Conservation (phyloP, 2,797 vertebrate species). For the Knipowitschia caucasica region DNA sequence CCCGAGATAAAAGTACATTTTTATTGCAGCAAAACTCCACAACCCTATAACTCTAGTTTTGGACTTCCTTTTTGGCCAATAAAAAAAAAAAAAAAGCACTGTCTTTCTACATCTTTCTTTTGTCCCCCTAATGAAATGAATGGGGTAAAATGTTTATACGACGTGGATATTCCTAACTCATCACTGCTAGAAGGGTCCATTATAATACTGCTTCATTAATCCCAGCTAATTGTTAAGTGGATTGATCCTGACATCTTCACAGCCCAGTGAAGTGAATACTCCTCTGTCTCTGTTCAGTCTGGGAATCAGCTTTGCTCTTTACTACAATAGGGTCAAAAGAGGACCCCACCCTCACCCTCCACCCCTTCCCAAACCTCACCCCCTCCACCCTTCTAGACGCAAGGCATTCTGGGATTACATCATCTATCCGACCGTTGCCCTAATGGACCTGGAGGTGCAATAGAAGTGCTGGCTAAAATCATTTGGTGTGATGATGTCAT, state of each 20-base stretch:
- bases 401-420: conserved; percentile 63
- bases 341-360: neutral
- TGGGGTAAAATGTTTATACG: too few relatives aligned
- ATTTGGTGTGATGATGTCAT: neutral
- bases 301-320: conserved; percentile 58
- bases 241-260: conserved; percentile 40
- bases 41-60: too few relatives aligned
- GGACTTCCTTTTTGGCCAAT: too few relatives aligned
- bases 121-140: too few relatives aligned
- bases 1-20: too few relatives aligned
- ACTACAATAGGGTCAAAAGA: conserved; percentile 47
- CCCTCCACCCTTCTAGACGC: conserved; percentile 14
- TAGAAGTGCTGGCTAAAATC: neutral
- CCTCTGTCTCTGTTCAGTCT: conserved; percentile 20
- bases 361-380: neutral
- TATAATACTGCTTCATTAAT: too few relatives aligned
- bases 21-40: too few relatives aligned
- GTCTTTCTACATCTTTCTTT: too few relatives aligned
- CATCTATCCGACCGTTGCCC: conserved; percentile 41
- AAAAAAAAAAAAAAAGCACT: too few relatives aligned
- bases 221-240: neutral
- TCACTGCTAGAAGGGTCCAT: too few relatives aligned
- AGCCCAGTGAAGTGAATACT: conserved; percentile 49
- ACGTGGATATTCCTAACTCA: too few relatives aligned
- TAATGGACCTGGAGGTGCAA: conserved; percentile 7